A percentile compares a stretch with the other conserved stretches of the same genome.
These are phyloP conservation scores for Tanytarsus gracilentus DNA, from an alignment of 2,888 invertebrate genomes.

Conservation along the genomic window DNA sequence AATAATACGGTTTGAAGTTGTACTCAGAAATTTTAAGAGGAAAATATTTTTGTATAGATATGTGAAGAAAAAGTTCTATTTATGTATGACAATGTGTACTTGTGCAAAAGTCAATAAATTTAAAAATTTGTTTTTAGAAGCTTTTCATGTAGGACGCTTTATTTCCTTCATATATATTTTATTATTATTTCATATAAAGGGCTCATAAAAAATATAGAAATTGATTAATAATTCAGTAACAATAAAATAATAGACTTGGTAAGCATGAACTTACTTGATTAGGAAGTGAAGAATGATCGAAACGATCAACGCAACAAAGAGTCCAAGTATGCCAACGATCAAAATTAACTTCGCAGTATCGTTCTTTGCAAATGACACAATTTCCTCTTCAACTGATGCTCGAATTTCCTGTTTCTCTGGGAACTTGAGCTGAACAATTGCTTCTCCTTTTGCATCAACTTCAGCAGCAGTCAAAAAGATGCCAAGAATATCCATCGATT, in stretches of 20 bases:
- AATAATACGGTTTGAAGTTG: conserved; percentile 1
- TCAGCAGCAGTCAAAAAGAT: background rate
- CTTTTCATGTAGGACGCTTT: no score
- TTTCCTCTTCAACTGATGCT: background rate
- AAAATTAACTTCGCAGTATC: background rate
- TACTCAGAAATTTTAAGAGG: no score
- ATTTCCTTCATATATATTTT: no score
- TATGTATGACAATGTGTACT: no score
- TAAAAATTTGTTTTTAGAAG: no score
- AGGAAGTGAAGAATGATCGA: conserved; percentile 1
- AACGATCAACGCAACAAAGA: background rate
- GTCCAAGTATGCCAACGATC: conserved; percentile 6
- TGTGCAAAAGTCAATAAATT: no score
- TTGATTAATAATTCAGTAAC: no score
- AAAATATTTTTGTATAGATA: no score
- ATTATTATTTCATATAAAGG: no score
- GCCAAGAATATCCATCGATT: conserved; percentile 69
- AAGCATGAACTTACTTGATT: background rate
- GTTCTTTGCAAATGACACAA: background rate
- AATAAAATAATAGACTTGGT: background rate
- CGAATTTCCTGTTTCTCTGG: background rate
- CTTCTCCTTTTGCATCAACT: conserved; percentile 3
- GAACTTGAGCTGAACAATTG: background rate
- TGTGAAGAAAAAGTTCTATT: no score
- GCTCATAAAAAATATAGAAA: no score